phyloP scores from a whole-genome alignment of 2,888 invertebrate species.

The Eustalomyia histrio region DNA sequence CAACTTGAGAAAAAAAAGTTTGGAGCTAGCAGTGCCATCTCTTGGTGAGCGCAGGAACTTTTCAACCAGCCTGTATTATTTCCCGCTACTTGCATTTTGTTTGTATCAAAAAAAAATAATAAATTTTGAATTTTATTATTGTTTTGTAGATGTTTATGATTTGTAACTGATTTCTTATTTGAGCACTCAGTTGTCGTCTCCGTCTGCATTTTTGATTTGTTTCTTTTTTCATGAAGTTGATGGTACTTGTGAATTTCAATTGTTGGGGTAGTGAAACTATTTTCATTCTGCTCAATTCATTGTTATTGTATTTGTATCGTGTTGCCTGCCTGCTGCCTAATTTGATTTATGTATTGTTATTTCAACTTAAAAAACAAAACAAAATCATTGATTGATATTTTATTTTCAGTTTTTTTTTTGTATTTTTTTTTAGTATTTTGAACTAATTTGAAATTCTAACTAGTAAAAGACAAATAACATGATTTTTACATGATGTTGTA shows the following conservation, averaged over 20 bases:
- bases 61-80: not conserved
- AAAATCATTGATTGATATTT: slow-evolving; percentile 62
- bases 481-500: not conserved
- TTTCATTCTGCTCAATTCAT: not conserved
- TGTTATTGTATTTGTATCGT: slow-evolving; percentile 31
- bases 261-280: not conserved
- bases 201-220: not conserved
- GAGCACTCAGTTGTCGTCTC: not conserved
- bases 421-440: slow-evolving; percentile 21
- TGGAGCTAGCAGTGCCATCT: too few species aligned
- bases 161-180: slow-evolving; percentile 48
- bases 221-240: not conserved
- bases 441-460: slow-evolving; percentile 33
- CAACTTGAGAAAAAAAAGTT: too few species aligned
- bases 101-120: not conserved
- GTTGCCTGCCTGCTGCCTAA: slow-evolving; percentile 59
- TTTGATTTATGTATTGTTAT: slow-evolving; percentile 65
- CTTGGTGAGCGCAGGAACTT: too few species aligned
- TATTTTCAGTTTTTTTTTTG: slow-evolving; percentile 33
- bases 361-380: slow-evolving; percentile 58
- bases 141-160: slow-evolving; percentile 49
- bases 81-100: not conserved
- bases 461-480: not conserved
- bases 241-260: not conserved
- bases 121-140: slow-evolving; percentile 13